These are phyloP conservation scores for Anthopleura sola DNA, from an alignment of 64 coral and sea anemone species.

Conservation along the genomic window DNA sequence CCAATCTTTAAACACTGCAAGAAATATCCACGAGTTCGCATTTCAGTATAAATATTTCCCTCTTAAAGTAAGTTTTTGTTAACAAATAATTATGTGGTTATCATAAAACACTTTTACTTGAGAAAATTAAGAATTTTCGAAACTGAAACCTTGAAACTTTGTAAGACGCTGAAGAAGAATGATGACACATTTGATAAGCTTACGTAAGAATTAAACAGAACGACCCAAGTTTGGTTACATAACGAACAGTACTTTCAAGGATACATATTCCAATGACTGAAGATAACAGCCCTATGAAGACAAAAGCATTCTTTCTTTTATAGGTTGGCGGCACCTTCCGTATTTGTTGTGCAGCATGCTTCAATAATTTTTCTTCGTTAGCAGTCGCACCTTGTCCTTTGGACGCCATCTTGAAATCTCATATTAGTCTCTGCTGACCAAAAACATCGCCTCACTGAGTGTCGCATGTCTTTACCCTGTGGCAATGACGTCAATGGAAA, in stretches of 20 bases:
- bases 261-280: conserved; percentile 91
- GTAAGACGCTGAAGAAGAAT: too few relatives aligned
- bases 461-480: conserved; percentile 3
- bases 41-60: too few relatives aligned
- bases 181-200: too few relatives aligned
- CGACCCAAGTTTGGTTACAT: too few relatives aligned
- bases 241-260: conserved; percentile 49
- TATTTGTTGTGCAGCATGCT: conserved; percentile 43
- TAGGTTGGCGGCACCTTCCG: conserved; percentile 10
- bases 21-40: too few relatives aligned
- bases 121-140: too few relatives aligned
- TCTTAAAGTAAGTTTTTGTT: too few relatives aligned
- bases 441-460: neutral
- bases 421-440: conserved; percentile 15
- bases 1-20: too few relatives aligned
- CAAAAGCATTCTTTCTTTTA: conserved; percentile 62
- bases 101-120: too few relatives aligned
- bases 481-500: conserved; percentile 27
- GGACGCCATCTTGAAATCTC: conserved; percentile 71
- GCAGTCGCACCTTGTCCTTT: conserved; percentile 10
- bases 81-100: too few relatives aligned
- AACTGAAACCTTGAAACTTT: too few relatives aligned
- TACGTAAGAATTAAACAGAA: too few relatives aligned
- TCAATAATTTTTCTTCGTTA: conserved; percentile 37
- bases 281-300: conserved; percentile 62